Evolutionary conservation across 1,140 invertebrate species (phyloP).

Genomic region (Battus philenor): DNA sequence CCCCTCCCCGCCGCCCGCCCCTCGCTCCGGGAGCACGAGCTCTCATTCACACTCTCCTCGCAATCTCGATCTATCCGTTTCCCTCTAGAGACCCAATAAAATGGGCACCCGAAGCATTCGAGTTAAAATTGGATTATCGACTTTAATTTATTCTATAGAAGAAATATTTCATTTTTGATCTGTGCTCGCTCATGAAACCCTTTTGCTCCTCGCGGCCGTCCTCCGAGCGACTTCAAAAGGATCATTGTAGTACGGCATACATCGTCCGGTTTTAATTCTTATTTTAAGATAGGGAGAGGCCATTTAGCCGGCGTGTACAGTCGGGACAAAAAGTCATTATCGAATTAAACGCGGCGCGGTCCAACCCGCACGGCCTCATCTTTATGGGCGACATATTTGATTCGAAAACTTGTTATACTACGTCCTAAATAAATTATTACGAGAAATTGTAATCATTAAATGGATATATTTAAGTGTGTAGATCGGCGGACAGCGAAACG

Average conservation of each 20-base stretch:
- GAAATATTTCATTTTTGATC: constrained; percentile 71
- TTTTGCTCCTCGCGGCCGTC: constrained; percentile 49
- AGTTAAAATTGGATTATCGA: constrained; percentile 64
- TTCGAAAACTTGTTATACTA: constrained; percentile 75
- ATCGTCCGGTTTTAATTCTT: constrained; percentile 70
- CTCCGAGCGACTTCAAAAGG: constrained; percentile 58
- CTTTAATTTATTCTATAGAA: constrained; percentile 73
- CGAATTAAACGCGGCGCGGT: constrained; percentile 48
- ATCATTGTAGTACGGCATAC: constrained; percentile 50
- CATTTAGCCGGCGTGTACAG: constrained; percentile 41
- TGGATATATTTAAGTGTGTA: constrained; percentile 71
- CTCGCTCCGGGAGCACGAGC: constrained; percentile 53
- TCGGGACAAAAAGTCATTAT: constrained; percentile 53
- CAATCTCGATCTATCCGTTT: constrained; percentile 68
- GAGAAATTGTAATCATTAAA: constrained; percentile 76
- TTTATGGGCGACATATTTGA: constrained; percentile 75
- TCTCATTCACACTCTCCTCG: constrained; percentile 70
- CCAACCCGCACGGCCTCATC: constrained; percentile 66
- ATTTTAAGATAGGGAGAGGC: constrained; percentile 50
- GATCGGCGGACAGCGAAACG: constrained; percentile 32
- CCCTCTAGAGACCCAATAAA: constrained; percentile 56
- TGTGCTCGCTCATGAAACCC: constrained; percentile 60
- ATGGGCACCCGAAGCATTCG: constrained; percentile 42
- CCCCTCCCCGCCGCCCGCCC: constrained; percentile 38
- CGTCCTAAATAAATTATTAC: constrained; percentile 75